These are phyloP conservation scores for Therioaphis trifolii DNA, from an alignment of 2,888 invertebrate genomes.

Conservation along the genomic window DNA sequence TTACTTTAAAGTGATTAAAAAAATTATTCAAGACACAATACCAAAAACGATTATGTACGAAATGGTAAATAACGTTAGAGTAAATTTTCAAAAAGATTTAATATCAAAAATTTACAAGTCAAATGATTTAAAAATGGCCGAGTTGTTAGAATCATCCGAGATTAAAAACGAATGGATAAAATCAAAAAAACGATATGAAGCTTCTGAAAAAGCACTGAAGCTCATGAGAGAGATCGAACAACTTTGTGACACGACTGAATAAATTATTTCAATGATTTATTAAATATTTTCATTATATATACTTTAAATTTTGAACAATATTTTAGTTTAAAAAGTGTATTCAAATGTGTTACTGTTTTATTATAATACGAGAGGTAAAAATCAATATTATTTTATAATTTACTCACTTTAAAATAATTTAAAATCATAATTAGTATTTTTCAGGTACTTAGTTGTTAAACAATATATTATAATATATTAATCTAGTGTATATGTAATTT, in stretches of 20 bases:
- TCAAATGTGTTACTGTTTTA: too few relatives aligned
- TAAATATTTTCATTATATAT: too few relatives aligned
- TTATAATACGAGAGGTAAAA: too few relatives aligned
- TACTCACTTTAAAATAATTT: too few relatives aligned
- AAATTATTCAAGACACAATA: slow-evolving; percentile 30
- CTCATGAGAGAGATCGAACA: slow-evolving; percentile 37
- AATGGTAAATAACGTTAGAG: slow-evolving; percentile 28
- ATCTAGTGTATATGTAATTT: too few relatives aligned
- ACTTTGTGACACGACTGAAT: neutral
- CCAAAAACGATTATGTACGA: slow-evolving; percentile 45
- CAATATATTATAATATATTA: too few relatives aligned
- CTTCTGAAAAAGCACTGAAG: slow-evolving; percentile 8
- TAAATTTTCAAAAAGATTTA: slow-evolving; percentile 32
- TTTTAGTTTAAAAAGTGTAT: too few relatives aligned
- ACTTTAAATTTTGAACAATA: too few relatives aligned
- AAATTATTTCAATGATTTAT: too few relatives aligned
- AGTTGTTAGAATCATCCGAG: slow-evolving; percentile 31
- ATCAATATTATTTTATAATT: too few relatives aligned
- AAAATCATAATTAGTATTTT: too few relatives aligned
- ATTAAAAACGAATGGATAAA: neutral
- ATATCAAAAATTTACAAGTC: slow-evolving; percentile 35
- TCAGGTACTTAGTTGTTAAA: too few relatives aligned
- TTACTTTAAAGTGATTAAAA: slow-evolving; percentile 41
- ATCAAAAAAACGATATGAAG: neutral
- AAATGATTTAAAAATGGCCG: neutral